Evolutionary conservation across 2,888 invertebrate genomes (phyloP), one percentile per base, ranked within the genome.

Genomic region (Clostera curtula): DNA sequence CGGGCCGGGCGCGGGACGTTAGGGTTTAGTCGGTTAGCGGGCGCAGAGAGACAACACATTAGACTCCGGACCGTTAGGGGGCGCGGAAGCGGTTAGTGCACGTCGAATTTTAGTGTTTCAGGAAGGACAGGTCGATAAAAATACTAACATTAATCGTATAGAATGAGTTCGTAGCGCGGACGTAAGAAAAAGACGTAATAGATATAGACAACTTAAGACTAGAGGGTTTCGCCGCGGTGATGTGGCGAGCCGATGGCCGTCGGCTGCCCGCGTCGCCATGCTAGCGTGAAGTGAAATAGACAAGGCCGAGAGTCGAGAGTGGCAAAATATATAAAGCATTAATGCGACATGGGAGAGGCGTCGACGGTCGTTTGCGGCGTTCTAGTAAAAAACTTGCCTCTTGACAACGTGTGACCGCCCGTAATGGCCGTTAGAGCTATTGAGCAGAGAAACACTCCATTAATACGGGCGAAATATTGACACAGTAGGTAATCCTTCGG

Each of bases 61-160:
- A 75, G 67, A 66, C 49, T 60, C 67, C 37, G 50, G 48, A 43
- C 45, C 44, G 56, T 66, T 65, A 64, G 43, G 40, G 52, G 63
- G 68, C 66, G 69, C 70, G 65, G 62, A 64, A 66, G 67, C 63
- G 60, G 65, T 75, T 74, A 75, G 72, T 66, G 34, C 55, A 51
- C 49, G 46, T 58, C 69, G 69, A 74, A 71, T 70, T 59, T 74
- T 73, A 69, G 64, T 89, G 87, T 89, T 90, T 89, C 84, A 91
- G 88, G 88, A 91, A 90, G 88, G 91, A 90, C 70, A 91, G 89
- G 87, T 91, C 90, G 88, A 91, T 90, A 89, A 91, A 91, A 88
- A 91, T 89, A 88, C 91, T 90, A 86, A 72, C 82, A 87, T 87
- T 83, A 82, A 80, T 82, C 37, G 67, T 80, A 72, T 73, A 80